Evolutionary conservation across 2,888 invertebrate species (phyloP), one percentile per base, ranked within the genome.

Genomic region (Dorcus hopei): DNA sequence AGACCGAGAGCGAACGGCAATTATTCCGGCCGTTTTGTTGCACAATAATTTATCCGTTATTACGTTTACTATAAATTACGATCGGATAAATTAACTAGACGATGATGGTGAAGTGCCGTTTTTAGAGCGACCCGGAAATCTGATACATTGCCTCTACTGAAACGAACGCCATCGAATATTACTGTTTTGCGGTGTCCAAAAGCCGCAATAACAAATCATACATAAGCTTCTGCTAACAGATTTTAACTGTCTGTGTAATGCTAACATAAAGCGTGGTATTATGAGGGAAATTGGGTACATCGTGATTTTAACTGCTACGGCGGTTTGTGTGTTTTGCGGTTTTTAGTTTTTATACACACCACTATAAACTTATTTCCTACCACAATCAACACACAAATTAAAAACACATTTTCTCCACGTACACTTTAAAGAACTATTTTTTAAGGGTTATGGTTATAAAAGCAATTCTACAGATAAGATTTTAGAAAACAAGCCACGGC

Each of bases 201-300:
- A 72, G 73, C 77, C 77, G 73, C 77, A 77, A 76, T 71, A 76
- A 77, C 77, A 77, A 77, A 77, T 77, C 77, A 77, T 75, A 73
- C 74, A 74, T 77, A 77, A 77, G 77, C 77, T 76, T 77, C 77
- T 76, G 75, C 76, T 76, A 77, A 77, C 77, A 76, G 77, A 77
- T 77, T 77, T 77, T 77, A 77, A 77, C 76, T 76, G 77, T 76
- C 76, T 71, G 68, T 71, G 72, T 77, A 77, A 77, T 76, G 75
- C 77, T 76, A 76, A 77, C 76, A 75, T 77, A 77, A 77, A 75
- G 75, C 74, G 71, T 69, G 73, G 74, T 72, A 73, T 75, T 76
- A 73, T 71, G 73, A 73, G 75, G 76, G 76, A 77, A 77, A 77
- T 77, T 76, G 75, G 74, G 72, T 68, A 68, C 70, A 71, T 71